A percentile compares a stretch with the other conserved stretches of the same genome.
phyloP scores from a whole-genome alignment of 2,888 invertebrate species.

The Acanthococcus lagerstroemiae region DNA sequence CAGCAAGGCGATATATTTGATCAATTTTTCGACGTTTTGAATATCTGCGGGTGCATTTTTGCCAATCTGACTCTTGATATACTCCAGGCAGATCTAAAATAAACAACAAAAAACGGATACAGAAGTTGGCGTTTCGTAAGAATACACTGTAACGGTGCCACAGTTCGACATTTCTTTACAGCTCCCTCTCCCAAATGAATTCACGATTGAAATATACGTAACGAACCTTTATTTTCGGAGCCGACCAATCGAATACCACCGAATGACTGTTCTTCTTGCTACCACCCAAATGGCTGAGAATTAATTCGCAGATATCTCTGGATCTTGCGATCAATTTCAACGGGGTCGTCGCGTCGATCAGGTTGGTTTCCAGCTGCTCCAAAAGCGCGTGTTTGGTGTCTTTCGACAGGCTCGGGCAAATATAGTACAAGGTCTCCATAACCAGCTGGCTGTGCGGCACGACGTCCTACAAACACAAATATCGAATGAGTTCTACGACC shows the following conservation, averaged over 20 bases:
- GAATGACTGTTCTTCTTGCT: background rate
- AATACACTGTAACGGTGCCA: no score
- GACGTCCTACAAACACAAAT: background rate
- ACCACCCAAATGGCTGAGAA: background rate
- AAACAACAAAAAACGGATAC: no score
- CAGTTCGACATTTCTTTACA: no score
- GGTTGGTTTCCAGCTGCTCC: background rate
- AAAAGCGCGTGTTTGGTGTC: constrained; percentile 2
- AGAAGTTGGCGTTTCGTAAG: no score
- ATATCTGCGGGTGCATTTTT: constrained; percentile 9
- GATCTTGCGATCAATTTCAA: constrained; percentile 16
- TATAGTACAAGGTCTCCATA: constrained; percentile 12
- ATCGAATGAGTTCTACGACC: no score
- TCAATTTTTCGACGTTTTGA: constrained; percentile 3
- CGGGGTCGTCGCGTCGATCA: background rate
- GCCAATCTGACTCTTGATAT: constrained; percentile 8
- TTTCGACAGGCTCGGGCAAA: background rate
- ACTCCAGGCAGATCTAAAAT: constrained; percentile 5
- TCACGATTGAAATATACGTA: background rate
- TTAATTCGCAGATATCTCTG: constrained; percentile 23
- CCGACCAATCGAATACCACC: constrained; percentile 9
- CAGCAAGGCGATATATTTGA: constrained; percentile 11
- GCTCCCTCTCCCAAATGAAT: background rate
- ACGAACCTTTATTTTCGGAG: constrained; percentile 17
- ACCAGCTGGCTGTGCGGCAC: constrained; percentile 11